These are phyloP conservation scores for Leuciscus idus DNA, from an alignment of 2,113 vertebrate species.

Conservation along the genomic window DNA sequence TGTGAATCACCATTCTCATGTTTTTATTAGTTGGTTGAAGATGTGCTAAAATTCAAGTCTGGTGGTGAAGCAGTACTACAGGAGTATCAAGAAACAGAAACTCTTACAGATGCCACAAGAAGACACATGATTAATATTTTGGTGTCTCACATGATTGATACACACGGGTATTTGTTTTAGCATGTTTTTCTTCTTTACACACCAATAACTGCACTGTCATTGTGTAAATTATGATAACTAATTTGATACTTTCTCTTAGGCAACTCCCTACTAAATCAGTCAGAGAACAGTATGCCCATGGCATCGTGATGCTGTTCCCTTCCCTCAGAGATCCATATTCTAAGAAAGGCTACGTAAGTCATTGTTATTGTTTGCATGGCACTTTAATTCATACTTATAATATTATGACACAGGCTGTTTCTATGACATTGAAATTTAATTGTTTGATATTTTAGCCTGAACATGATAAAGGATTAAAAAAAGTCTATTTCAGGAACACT, in stretches of 20 bases:
- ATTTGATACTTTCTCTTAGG: conserved; percentile 17
- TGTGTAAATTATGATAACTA: conserved; percentile 20
- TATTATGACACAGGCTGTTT: conserved; percentile 10
- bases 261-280: conserved; percentile 12
- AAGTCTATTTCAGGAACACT: conserved; percentile 43
- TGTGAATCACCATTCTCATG: background rate
- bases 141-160: conserved; percentile 25
- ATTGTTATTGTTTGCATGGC: conserved; percentile 23
- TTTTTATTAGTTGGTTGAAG: conserved; percentile 49
- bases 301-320: conserved; percentile 57
- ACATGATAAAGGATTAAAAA: background rate
- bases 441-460: background rate
- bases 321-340: conserved; percentile 59
- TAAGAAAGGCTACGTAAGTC: conserved; percentile 55
- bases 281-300: conserved; percentile 56
- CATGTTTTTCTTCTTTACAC: conserved; percentile 13
- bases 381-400: conserved; percentile 31
- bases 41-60: conserved; percentile 42
- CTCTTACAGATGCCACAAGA: background rate
- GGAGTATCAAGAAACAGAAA: conserved; percentile 52
- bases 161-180: conserved; percentile 44
- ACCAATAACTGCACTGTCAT: conserved; percentile 19
- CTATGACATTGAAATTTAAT: background rate
- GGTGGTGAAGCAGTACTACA: conserved; percentile 49
- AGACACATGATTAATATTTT: no score